Evolutionary conservation across 2,797 vertebrate species (phyloP), one percentile per base, ranked within the genome.

Genomic region (Mus spretus): DNA sequence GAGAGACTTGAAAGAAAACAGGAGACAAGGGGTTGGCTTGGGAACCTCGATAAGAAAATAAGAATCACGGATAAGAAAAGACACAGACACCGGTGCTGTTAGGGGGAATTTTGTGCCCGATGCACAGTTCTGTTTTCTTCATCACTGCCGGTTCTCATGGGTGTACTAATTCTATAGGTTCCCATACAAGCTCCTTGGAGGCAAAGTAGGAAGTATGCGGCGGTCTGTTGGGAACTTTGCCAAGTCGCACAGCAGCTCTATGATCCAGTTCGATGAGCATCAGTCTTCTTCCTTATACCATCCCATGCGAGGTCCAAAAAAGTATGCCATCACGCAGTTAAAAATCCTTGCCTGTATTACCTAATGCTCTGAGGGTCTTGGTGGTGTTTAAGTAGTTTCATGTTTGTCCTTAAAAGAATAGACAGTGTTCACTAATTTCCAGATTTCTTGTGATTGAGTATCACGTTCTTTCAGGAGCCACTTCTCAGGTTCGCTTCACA

Each of bases 391-490:
- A 95, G 92, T 72, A 97, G 57, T 59, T 79, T 86, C 67, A 63
- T 24, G 90, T 96, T 97, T 96, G 91, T 95, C 77, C 80, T 97
- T 95, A 86, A 95, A 95, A 92, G 85, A 96, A 93, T 94, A 88
- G 94, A 57, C 87, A 85, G 92, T 93, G 86, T 47, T 84, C 17
- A 6, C 55, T 61, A 78, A 80, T 95, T 96, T 97, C 83, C 86
- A 92, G 91, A 93, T 90, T 96, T 90, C 90, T 95, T 65, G 88
- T 44, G 95, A 97, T 90, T 81, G 96, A 97, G 67, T 70, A 95
- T 67, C 37, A 28, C 1, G 6, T 77, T 82, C 82, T 96, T 94
- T 57, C 17, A 95, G 96, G 93, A 97, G 92, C 83, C 91, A 19
- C 93, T 88, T 97, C 89, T 97, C 91, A 82, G 79, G 83, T 93